These are phyloP conservation scores for Sylvilagus floridanus DNA, from an alignment of 2,797 vertebrate species.

Conservation along the genomic window DNA sequence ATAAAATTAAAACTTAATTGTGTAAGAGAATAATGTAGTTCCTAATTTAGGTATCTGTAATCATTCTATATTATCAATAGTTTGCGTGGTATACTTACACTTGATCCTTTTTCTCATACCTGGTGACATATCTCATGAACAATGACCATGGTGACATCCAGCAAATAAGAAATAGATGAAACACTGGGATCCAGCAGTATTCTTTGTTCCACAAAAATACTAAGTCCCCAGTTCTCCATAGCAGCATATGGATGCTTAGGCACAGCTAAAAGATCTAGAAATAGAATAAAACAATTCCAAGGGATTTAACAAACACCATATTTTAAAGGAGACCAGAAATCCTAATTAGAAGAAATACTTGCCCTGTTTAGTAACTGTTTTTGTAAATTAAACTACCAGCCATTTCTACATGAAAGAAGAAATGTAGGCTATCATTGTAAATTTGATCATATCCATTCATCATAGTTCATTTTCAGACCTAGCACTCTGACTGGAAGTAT, in stretches of 20 bases:
- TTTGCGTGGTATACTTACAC: conserved; percentile 76
- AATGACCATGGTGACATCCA: conserved; percentile 99
- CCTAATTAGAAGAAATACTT: conserved; percentile 55
- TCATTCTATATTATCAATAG: conserved; percentile 33
- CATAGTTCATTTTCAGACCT: conserved; percentile 42
- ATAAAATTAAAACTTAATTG: conserved; percentile 61
- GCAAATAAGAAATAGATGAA: conserved; percentile 96
- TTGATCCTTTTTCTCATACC: conserved; percentile 87
- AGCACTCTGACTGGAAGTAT: not conserved
- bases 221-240: conserved; percentile 99
- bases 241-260: conserved; percentile 98
- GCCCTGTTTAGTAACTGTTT: not conserved
- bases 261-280: conserved; percentile 98
- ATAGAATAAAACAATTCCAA: conserved; percentile 83
- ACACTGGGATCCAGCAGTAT: conserved; percentile 96
- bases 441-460: conserved; percentile 23
- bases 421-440: conserved; percentile 30
- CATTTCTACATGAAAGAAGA: conserved; percentile 55
- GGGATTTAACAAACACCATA: conserved; percentile 79
- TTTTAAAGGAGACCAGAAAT: conserved; percentile 67
- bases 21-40: not conserved
- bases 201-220: conserved; percentile 98
- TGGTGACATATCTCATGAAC: conserved; percentile 98
- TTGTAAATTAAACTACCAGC: conserved; percentile 53
- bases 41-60: conserved; percentile 10